Evolutionary conservation across 2,797 vertebrate species (phyloP).

Genomic region (Heteromormyrus szaboi): DNA sequence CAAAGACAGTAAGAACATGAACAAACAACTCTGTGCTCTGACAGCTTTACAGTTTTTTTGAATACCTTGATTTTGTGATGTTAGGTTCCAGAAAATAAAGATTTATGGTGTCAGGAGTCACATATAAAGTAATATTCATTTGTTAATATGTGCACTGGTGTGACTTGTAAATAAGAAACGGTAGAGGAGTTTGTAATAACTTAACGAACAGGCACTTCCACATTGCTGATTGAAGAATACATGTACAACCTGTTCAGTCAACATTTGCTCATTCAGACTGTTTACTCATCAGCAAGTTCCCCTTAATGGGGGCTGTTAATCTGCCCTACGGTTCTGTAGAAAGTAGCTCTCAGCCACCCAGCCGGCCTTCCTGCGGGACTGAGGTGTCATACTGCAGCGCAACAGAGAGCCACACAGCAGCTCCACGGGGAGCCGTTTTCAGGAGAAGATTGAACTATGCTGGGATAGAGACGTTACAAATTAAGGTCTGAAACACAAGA

Average conservation of each 20-base stretch:
- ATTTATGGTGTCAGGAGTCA: background rate
- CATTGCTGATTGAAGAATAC: background rate
- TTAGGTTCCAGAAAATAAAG: background rate
- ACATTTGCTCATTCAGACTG: constrained; percentile 16
- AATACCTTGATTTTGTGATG: background rate
- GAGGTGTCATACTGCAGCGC: background rate
- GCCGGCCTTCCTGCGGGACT: background rate
- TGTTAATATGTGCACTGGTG: background rate
- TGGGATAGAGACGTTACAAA: constrained; percentile 2
- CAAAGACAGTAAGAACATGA: background rate
- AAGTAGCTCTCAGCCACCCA: background rate
- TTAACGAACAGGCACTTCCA: background rate
- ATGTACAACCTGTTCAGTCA: background rate
- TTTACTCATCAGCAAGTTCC: constrained; percentile 16
- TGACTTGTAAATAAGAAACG: background rate
- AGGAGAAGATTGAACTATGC: background rate
- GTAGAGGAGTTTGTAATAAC: background rate
- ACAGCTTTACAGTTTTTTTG: background rate
- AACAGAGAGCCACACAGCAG: background rate
- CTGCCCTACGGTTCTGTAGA: background rate
- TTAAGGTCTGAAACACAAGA: constrained; percentile 14
- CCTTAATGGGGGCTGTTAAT: background rate
- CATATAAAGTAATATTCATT: background rate
- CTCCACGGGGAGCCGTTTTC: background rate
- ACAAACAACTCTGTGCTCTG: background rate